phyloP scores from a whole-genome alignment of 2,888 invertebrate genomes.

The Diaprepes abbreviatus region DNA sequence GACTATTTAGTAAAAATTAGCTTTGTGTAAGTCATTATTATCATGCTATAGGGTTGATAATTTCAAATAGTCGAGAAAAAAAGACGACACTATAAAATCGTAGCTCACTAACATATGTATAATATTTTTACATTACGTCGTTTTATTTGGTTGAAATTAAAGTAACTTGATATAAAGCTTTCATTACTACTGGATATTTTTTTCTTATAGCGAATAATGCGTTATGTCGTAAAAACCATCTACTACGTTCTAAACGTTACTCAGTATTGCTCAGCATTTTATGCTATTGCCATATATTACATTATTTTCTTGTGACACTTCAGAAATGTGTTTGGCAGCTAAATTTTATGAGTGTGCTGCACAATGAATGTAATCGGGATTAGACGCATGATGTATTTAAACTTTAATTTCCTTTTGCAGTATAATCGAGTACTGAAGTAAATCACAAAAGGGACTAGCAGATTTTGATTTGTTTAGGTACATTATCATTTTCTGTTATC shows the following conservation, averaged over 20 bases:
- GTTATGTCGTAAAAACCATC: neutral
- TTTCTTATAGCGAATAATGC: neutral
- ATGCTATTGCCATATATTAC: neutral
- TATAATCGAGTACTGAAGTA: too few species aligned
- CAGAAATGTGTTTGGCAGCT: neutral
- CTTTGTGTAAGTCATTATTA: neutral
- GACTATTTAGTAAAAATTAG: neutral
- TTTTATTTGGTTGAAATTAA: neutral
- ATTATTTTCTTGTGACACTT: neutral
- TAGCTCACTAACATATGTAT: neutral
- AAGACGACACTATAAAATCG: neutral
- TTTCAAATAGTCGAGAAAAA: neutral
- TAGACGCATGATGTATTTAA: too few species aligned
- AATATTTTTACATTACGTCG: neutral
- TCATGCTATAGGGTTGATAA: neutral
- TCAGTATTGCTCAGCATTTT: neutral
- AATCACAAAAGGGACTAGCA: constrained; percentile 7
- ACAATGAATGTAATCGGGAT: neutral
- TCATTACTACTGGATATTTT: neutral
- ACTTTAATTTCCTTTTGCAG: too few species aligned
- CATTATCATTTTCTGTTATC: neutral
- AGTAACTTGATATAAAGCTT: neutral
- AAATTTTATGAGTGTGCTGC: neutral
- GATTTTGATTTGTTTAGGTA: constrained; percentile 4
- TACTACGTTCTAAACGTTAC: neutral